These are phyloP conservation scores for Jaculus jaculus DNA, from an alignment of 2,113 vertebrate species.

Conservation along the genomic window DNA sequence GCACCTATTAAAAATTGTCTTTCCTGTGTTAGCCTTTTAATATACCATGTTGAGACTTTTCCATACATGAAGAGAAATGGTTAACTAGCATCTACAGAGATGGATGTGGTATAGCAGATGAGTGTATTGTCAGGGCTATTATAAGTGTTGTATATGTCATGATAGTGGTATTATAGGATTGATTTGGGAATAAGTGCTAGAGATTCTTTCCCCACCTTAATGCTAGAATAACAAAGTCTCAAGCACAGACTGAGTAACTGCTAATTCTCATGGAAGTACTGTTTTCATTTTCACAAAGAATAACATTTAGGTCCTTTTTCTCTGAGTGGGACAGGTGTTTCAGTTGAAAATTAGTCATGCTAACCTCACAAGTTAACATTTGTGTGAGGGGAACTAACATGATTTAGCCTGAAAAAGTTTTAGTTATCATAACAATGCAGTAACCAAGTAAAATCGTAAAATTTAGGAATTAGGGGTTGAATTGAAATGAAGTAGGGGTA, in stretches of 20 bases:
- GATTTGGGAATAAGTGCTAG: not conserved
- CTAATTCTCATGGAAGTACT: not conserved
- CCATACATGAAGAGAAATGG: not conserved
- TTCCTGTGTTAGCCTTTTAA: not conserved
- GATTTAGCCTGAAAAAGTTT: conserved; percentile 7
- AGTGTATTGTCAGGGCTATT: not conserved
- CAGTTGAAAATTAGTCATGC: not conserved
- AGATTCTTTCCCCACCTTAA: not conserved
- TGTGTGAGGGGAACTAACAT: not conserved
- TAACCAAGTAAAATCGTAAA: conserved; percentile 8
- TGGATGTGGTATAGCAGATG: not conserved
- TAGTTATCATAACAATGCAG: not conserved
- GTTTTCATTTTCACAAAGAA: not conserved
- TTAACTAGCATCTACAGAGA: not conserved
- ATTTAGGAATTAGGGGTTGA: not conserved
- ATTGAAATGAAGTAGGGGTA: not conserved
- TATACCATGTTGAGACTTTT: not conserved
- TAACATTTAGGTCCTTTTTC: not conserved
- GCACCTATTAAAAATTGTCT: not conserved
- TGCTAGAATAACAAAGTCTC: not conserved
- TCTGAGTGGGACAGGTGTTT: not conserved
- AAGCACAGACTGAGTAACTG: not conserved
- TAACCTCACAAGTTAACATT: not conserved
- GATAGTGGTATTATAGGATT: not conserved
- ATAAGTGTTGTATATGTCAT: not conserved